Conservation (phyloP, 2,888 invertebrate genomes). For the Drosophila anomalata region DNA sequence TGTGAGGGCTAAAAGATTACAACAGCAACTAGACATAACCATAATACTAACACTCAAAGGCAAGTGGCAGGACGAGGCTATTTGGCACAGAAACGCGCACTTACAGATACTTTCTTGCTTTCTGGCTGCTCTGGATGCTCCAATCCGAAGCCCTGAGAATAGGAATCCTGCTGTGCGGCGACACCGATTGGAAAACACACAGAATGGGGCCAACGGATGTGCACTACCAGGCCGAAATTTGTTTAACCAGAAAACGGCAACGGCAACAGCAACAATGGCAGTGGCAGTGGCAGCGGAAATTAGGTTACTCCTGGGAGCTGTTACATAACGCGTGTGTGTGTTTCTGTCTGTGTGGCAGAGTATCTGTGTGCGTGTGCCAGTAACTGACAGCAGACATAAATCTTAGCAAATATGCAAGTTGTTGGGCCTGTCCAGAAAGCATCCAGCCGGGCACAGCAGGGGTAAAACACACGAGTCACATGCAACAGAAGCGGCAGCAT, state of each 20-base stretch:
- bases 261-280: conserved; percentile 14
- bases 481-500: conserved; percentile 13
- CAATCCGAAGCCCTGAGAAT: neutral
- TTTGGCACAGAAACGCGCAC: conserved; percentile 53
- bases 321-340: conserved; percentile 49
- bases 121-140: neutral
- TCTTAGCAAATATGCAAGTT: conserved; percentile 60
- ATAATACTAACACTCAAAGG: conserved; percentile 62
- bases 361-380: conserved; percentile 37
- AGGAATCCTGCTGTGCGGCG: conserved; percentile 33
- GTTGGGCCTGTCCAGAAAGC: conserved; percentile 52
- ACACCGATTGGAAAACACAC: conserved; percentile 35
- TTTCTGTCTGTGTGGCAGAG: conserved; percentile 7
- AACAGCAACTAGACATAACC: conserved; percentile 54
- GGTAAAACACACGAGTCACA: conserved; percentile 22
- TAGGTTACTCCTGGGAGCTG: conserved; percentile 65
- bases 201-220: conserved; percentile 41
- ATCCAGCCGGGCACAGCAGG: conserved; percentile 22
- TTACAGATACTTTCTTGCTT: conserved; percentile 23
- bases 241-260: conserved; percentile 52
- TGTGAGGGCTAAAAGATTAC: conserved; percentile 33
- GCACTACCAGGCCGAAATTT: conserved; percentile 58
- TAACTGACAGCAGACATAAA: conserved; percentile 52
- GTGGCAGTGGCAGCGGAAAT: conserved; percentile 52
- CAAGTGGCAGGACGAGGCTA: conserved; percentile 21